Evolutionary conservation across 2,888 invertebrate species (phyloP), one percentile per base, ranked within the genome.

Genomic region (Agrotis puta): DNA sequence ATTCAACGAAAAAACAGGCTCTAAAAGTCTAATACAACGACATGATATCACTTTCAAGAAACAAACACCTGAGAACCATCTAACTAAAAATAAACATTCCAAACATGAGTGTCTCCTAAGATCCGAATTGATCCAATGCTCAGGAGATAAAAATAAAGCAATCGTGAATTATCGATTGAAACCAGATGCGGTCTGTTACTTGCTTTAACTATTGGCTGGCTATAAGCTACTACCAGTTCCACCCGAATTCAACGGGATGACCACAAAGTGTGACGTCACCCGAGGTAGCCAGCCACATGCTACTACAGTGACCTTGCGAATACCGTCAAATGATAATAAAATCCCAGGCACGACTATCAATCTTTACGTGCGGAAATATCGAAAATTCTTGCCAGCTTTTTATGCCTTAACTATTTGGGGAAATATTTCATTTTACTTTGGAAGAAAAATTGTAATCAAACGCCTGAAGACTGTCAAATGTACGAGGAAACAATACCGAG

Each of bases 331-430:
- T 45, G 14, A 50, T 70, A 70, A 69, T 71, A 78, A 72, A 78
- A 39, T n/a, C 78, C 18, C 45, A 70, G 33, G 48, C 70, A 18
- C 22, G 13, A 50, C 78, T 45, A 70, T 56, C 3, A 70, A 77
- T 72, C 71, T 78, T 79, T 56, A 50, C 56, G 50, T 73, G 9
- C 33, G 24, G 33, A 79, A 72, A 78, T 51, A 39, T 70, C 9
- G 24, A 24, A 78, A 18, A 39, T 56, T 57, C 22, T 57, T 50
- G 48, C 4, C 22, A 22, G 18, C 9, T 50, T 56, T 64, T 50
- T 70, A 70, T 70, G 33, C 16, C 45, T 24, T n/a, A 72, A 78
- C 33, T 18, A 45, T 78, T 71, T 57, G 13, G 20, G 20, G 20
- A 39, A 64, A 45, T 20, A 70, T 70, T 50, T 72, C 22, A 70